Conservation (phyloP, 1,140 invertebrate species). For the Ectropis grisescens region DNA sequence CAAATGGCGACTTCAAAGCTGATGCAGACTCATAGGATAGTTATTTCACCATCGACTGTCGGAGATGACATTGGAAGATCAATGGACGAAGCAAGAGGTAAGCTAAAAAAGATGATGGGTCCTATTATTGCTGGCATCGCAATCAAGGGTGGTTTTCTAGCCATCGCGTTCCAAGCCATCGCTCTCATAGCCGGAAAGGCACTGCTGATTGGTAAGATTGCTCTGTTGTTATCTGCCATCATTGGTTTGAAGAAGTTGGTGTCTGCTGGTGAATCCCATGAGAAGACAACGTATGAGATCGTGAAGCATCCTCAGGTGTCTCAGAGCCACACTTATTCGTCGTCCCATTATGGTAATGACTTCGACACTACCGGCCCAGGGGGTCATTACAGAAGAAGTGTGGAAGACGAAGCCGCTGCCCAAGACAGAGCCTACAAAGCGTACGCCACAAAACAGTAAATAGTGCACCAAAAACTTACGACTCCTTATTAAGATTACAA, state of each 20-base stretch:
- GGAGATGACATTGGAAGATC: constrained; percentile 67
- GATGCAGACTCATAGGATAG: constrained; percentile 74
- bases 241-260: constrained; percentile 83
- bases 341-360: constrained; percentile 78
- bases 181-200: constrained; percentile 83
- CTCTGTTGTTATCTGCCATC: constrained; percentile 80
- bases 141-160: constrained; percentile 82
- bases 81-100: constrained; percentile 74
- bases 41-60: constrained; percentile 63
- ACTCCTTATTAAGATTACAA: constrained; percentile 46
- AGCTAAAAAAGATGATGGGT: constrained; percentile 87
- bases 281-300: constrained; percentile 87
- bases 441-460: constrained; percentile 52
- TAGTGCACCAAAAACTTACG: constrained; percentile 33
- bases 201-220: constrained; percentile 82
- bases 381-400: constrained; percentile 74
- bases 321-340: constrained; percentile 81
- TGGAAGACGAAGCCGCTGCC: constrained; percentile 71
- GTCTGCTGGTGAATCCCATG: constrained; percentile 71
- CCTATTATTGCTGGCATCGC: constrained; percentile 86
- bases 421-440: constrained; percentile 73
- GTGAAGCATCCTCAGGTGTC: constrained; percentile 87
- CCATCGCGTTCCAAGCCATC: constrained; percentile 82
- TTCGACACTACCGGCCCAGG: constrained; percentile 69
- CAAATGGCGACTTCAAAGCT: constrained; percentile 70